Evolutionary conservation across 2,888 invertebrate genomes (phyloP).

Genomic region (Limenitis arthemis): DNA sequence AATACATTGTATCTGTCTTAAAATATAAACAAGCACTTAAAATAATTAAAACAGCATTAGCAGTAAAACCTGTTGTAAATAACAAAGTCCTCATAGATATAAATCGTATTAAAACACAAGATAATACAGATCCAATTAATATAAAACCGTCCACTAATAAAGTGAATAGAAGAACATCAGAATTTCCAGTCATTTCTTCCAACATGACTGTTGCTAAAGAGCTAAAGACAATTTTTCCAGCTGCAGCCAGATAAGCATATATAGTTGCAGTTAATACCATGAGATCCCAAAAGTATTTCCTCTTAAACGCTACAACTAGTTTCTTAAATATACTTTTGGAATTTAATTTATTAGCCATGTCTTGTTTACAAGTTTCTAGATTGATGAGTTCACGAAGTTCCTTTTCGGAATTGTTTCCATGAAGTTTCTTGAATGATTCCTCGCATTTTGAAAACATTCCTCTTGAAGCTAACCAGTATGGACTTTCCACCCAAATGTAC

Average conservation of each 20-base stretch:
- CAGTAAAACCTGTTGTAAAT: slow-evolving; percentile 2
- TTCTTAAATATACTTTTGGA: not conserved
- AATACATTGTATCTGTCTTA: not conserved
- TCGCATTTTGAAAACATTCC: slow-evolving; percentile 23
- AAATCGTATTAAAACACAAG: slow-evolving; percentile 3
- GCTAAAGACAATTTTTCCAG: slow-evolving; percentile 1
- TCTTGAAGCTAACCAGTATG: slow-evolving; percentile 26
- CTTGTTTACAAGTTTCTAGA: slow-evolving; percentile 2
- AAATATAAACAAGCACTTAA: slow-evolving; percentile 7
- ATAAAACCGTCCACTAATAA: slow-evolving; percentile 5
- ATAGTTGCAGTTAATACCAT: not conserved
- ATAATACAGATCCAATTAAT: not conserved
- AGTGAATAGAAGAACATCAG: slow-evolving; percentile 1
- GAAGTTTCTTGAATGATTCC: slow-evolving; percentile 13
- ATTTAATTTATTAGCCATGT: not conserved
- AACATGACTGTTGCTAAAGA: slow-evolving; percentile 5
- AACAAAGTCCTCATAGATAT: slow-evolving; percentile 6
- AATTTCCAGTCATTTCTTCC: slow-evolving; percentile 2
- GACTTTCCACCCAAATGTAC: slow-evolving; percentile 24
- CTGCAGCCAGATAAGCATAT: not conserved
- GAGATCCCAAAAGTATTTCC: slow-evolving; percentile 1
- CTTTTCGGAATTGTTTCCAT: not conserved
- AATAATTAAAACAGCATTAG: not conserved
- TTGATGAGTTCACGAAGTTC: slow-evolving; percentile 7
- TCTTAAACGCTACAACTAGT: not conserved